phyloP scores from a whole-genome alignment of 2,888 invertebrate species.

The Macrophya annulata region DNA sequence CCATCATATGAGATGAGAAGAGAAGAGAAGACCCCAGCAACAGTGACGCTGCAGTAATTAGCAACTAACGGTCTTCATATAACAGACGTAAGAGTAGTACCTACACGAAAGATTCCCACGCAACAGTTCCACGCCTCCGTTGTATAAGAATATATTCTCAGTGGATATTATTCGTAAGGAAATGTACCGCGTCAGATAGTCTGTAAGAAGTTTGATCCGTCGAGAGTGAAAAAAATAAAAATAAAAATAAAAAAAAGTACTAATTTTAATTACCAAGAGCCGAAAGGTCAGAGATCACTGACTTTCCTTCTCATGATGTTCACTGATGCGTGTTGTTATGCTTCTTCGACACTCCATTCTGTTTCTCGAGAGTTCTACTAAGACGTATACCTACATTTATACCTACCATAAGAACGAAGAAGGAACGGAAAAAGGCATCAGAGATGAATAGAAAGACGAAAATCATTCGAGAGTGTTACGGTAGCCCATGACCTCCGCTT shows the following conservation, averaged over 20 bases:
- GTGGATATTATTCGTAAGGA: slow-evolving; percentile 36
- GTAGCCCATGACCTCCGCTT: slow-evolving; percentile 40
- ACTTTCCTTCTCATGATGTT: slow-evolving; percentile 21
- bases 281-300: slow-evolving; percentile 36
- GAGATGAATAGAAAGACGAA: slow-evolving; percentile 31
- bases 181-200: slow-evolving; percentile 34
- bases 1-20: slow-evolving; percentile 10
- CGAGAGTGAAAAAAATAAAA: not conserved
- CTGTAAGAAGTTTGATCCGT: slow-evolving; percentile 17
- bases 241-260: not conserved
- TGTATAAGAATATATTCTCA: not conserved
- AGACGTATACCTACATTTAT: not conserved
- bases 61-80: not conserved
- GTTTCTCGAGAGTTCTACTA: not conserved
- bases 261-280: slow-evolving; percentile 35
- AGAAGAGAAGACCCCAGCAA: not conserved
- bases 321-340: slow-evolving; percentile 32
- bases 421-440: not conserved
- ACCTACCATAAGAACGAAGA: slow-evolving; percentile 6
- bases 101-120: slow-evolving; percentile 40
- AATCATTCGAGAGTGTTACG: slow-evolving; percentile 30
- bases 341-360: slow-evolving; percentile 16
- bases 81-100: slow-evolving; percentile 20
- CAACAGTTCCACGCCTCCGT: slow-evolving; percentile 45
- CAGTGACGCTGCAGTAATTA: slow-evolving; percentile 46